Evolutionary conservation across 1,140 invertebrate genomes (phyloP).

Genomic region (Drosophila nannoptera): DNA sequence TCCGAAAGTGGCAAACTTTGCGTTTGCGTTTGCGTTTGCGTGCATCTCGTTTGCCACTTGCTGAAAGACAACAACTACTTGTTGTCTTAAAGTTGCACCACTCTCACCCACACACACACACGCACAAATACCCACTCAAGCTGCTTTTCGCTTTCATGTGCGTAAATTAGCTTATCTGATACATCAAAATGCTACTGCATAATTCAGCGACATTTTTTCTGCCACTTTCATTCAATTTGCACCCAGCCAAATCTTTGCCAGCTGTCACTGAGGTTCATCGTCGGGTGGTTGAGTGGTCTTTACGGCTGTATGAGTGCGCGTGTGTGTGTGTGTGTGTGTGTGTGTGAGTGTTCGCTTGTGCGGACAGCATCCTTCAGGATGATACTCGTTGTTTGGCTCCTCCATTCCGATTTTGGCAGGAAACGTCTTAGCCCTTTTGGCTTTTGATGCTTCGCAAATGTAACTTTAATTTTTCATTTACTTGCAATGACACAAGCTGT

Average conservation of each 20-base stretch:
- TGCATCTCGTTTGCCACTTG: slow-evolving; percentile 38
- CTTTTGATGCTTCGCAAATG: slow-evolving; percentile 48
- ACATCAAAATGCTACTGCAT: slow-evolving; percentile 70
- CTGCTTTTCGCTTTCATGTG: slow-evolving; percentile 58
- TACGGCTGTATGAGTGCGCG: neutral
- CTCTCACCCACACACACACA: neutral
- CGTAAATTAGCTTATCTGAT: slow-evolving; percentile 73
- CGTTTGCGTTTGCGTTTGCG: slow-evolving; percentile 24
- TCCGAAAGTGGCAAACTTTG: slow-evolving; percentile 45
- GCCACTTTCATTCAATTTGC: slow-evolving; percentile 78
- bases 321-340: slow-evolving; percentile 5
- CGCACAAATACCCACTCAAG: no score
- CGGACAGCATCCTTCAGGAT: neutral
- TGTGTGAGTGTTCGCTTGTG: slow-evolving; percentile 1
- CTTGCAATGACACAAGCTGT: slow-evolving; percentile 47
- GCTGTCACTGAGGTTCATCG: slow-evolving; percentile 35
- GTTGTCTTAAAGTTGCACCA: slow-evolving; percentile 32
- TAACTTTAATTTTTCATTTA: slow-evolving; percentile 68
- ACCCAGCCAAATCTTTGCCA: slow-evolving; percentile 52
- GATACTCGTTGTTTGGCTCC: slow-evolving; percentile 12
- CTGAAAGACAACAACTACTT: slow-evolving; percentile 32
- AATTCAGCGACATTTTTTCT: slow-evolving; percentile 77
- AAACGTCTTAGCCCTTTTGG: slow-evolving; percentile 27
- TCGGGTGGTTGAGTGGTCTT: neutral
- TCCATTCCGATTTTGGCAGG: slow-evolving; percentile 11